phyloP scores from a whole-genome alignment of 1,140 invertebrate species.

The Macrotrachela quadricornifera region DNA sequence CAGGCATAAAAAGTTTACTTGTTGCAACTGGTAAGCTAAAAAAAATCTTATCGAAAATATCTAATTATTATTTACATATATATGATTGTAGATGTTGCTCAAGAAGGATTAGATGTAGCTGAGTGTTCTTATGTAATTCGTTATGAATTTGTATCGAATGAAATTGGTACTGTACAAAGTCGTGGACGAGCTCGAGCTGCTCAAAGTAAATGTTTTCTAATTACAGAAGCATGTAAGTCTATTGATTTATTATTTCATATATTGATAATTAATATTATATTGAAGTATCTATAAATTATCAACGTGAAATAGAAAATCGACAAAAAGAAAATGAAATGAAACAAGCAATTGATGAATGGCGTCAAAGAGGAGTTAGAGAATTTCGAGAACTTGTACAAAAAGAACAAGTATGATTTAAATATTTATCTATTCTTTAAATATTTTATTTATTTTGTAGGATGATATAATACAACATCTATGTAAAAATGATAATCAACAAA shows the following conservation, averaged over 20 bases:
- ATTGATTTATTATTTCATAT: too few species aligned
- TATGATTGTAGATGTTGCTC: slow-evolving; percentile 7
- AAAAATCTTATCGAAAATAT: too few species aligned
- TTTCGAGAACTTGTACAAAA: too few species aligned
- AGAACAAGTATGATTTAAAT: too few species aligned
- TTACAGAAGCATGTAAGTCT: background rate
- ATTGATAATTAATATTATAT: too few species aligned
- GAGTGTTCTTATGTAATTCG: slow-evolving; percentile 10
- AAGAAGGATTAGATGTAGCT: slow-evolving; percentile 10
- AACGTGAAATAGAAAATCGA: slow-evolving; percentile 8
- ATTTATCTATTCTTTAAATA: background rate
- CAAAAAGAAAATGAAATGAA: slow-evolving; percentile 7
- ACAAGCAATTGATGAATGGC: background rate
- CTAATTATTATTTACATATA: too few species aligned
- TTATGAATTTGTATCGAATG: slow-evolving; percentile 11
- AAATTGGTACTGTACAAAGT: slow-evolving; percentile 10
- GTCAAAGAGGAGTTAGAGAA: too few species aligned
- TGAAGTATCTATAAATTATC: background rate
- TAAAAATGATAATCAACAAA: background rate
- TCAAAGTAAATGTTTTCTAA: slow-evolving; percentile 8
- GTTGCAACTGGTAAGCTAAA: too few species aligned
- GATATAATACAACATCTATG: background rate
- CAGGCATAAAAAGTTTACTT: too few species aligned
- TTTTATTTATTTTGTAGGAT: background rate
- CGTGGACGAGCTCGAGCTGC: slow-evolving; percentile 7